Base-by-base conservation (phyloP, 2,888 invertebrate species). In the Operophtera brumata region DNA sequence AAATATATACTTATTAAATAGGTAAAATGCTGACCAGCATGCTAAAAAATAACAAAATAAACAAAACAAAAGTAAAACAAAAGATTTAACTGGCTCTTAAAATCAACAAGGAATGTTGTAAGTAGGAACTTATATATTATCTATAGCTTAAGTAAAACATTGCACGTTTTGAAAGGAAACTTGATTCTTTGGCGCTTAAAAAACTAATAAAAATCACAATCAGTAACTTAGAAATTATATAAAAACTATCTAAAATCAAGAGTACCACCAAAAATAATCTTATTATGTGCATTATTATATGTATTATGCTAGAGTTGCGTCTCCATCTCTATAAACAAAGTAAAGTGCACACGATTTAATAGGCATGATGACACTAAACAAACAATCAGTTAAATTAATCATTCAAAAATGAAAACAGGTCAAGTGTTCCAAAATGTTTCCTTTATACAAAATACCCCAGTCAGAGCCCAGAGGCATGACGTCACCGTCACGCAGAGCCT, bases 111-210 rank as follows among this genome's bases (percentile, higher is more conserved):
- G 65, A 71, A 77, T 73, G 30, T 9, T 5, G 75, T 77, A 75
- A 10, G 34, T n/a, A n/a, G 10, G 11, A 8, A 13, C 8, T 65
- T 64, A 69, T 68, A 65, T 71, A 74, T 62, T 69, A 73, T 66
- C 76, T 73, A 75, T 70, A 71, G 63, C 73, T 73, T 73, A 75
- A 65, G 61, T 54, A 72, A 73, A 65, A 82, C 80, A 87, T 86
- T 86, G 86, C 86, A 86, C 85, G 74, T 74, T 69, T 70, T 63
- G 67, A 75, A 75, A 75, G 80, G 81, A 80, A 84, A 80, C 76
- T 75, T 65, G 68, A 77, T 78, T 85, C 88, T 89, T 89, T 88
- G 89, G 89, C 76, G 74, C 85, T 84, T 86, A 84, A 64, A 50
- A 62, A 81, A 78, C 77, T 79, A 69, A 71, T 73, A 76, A 73